These are phyloP conservation scores for Epinephelus malabaricus DNA, from an alignment of 2,797 vertebrate genomes.

Conservation along the genomic window DNA sequence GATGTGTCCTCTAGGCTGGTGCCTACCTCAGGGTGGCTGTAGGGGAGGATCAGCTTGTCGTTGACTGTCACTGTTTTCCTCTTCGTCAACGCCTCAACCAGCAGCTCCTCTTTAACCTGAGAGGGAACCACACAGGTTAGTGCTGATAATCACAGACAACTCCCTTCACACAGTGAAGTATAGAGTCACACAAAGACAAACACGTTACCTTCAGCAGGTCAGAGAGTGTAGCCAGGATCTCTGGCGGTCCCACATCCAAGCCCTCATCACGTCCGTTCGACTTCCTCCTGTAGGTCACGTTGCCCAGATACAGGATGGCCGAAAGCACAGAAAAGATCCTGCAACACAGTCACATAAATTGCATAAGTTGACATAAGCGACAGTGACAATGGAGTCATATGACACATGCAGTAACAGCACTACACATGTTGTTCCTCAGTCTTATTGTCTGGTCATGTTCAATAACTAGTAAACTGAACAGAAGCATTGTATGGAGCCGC, in stretches of 20 bases:
- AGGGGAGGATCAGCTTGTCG: constrained; percentile 97
- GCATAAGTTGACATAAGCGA: not conserved
- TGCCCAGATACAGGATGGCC: constrained; percentile 97
- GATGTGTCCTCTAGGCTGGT: not conserved
- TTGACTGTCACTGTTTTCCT: constrained; percentile 98
- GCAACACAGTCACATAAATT: constrained; percentile 28
- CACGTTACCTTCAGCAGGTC: constrained; percentile 92
- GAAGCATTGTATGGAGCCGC: constrained; percentile 20
- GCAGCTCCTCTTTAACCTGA: constrained; percentile 95
- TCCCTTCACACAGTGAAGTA: not conserved
- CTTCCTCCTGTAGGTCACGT: constrained; percentile 93
- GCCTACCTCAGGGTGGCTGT: constrained; percentile 93
- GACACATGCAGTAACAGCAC: constrained; percentile 13
- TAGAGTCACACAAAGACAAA: not conserved
- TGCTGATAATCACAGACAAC: not conserved
- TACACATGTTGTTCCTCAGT: constrained; percentile 10
- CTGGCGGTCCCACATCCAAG: constrained; percentile 94
- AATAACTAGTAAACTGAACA: constrained; percentile 32
- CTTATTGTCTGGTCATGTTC: constrained; percentile 26
- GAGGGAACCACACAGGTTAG: constrained; percentile 29
- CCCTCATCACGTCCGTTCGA: constrained; percentile 95
- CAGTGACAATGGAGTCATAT: not conserved
- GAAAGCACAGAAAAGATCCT: constrained; percentile 98
- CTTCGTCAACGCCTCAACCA: constrained; percentile 97
- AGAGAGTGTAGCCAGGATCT: constrained; percentile 94